These are phyloP conservation scores for Gisinianus flammeolus DNA, from an alignment of 2,888 invertebrate genomes.

Conservation along the genomic window DNA sequence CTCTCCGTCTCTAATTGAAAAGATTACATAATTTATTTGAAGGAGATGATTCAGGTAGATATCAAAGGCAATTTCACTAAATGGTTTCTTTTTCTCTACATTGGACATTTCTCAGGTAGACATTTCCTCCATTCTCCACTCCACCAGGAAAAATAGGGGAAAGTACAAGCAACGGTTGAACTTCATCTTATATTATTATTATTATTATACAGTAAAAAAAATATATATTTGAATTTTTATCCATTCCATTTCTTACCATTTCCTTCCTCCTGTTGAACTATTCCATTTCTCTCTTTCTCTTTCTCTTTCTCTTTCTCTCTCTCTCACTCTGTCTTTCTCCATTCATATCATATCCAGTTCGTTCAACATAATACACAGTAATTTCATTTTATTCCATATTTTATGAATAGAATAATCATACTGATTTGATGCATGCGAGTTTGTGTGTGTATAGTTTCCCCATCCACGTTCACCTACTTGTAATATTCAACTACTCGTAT, in stretches of 20 bases:
- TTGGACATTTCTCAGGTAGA: not conserved
- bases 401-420: too few relatives aligned
- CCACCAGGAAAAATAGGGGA: too few relatives aligned
- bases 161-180: too few relatives aligned
- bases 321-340: not conserved
- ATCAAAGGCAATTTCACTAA: slow-evolving; percentile 50
- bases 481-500: too few relatives aligned
- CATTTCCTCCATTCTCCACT: too few relatives aligned
- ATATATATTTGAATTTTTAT: too few relatives aligned
- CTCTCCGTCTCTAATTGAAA: slow-evolving; percentile 46
- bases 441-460: too few relatives aligned
- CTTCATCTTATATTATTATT: too few relatives aligned
- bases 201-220: too few relatives aligned
- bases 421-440: too few relatives aligned
- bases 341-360: not conserved
- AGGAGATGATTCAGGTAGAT: slow-evolving; percentile 29
- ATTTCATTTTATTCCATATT: too few relatives aligned
- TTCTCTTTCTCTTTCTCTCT: not conserved
- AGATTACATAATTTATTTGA: slow-evolving; percentile 49
- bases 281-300: not conserved
- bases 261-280: not conserved
- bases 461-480: too few relatives aligned
- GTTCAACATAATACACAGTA: not conserved
- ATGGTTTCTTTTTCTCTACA: slow-evolving; percentile 32
- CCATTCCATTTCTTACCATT: not conserved